Base-by-base conservation (phyloP, 2,113 vertebrate genomes). In the Pomatorhinus ruficollis region DNA sequence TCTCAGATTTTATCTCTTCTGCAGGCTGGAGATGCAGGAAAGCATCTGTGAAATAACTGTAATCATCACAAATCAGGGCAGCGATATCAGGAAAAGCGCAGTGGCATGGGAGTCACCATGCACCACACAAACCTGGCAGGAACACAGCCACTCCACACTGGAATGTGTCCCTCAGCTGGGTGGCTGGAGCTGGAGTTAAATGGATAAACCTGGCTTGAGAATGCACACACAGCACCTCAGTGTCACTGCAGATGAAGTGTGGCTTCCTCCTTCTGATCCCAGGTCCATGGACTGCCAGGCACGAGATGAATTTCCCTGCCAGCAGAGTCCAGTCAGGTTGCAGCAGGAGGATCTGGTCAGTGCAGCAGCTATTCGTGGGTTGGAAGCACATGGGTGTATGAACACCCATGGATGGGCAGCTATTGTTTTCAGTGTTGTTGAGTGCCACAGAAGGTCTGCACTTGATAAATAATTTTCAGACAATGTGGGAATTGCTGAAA, bases 361-460 rank as follows among this genome's bases (percentile, higher is more conserved):
- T 30, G 33, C 28, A 39, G n/a, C 49, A n/a, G 4, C 3, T 44
- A 44, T 49, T 17, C 53, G 2, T 4, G 30, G 2, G 0, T 0
- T 49, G 42, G 59, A 77, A 61, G 54, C 22, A 3, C 64, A 35
- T 6, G n/a, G n/a, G n/a, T n/a, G n/a, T 0, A 21, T 6, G 28
- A 70, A 75, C 63, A 15, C 3, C 33, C 35, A 16, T 1, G 27
- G 42, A 24, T 37, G 18, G 21, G 16, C 2, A 57, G 18, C 8
- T 42, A 10, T 6, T n/a, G 35, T 10, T 80, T 65, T n/a, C 15
- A 57, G 15, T 13, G 27, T 1, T 1, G 1, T 8, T 35, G 25
- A 64, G 23, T 37, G 42, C 12, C 31, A 44, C 49, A 57, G 49
- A 69, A 68, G 19, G n/a, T 70, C 44, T 30, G 25, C 31, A 27